Base-by-base conservation (phyloP, 2,888 invertebrate genomes). In the Athripsodes cinereus region DNA sequence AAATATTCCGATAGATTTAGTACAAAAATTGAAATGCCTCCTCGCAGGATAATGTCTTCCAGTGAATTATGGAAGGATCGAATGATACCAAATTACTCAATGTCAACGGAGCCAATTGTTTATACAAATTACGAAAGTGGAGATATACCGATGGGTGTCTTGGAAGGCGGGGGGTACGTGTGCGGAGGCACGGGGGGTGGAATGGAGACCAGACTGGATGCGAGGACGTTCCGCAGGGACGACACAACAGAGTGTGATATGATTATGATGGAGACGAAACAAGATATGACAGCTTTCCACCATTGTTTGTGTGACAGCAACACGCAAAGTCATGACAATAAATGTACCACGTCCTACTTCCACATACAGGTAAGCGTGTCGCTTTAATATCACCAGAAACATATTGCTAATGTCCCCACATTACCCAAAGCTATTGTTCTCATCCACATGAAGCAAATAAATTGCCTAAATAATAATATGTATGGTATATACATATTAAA, bases 61-160 rank as follows among this genome's bases (percentile, higher is more conserved):
- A 78, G 76, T 66, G 78, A 79, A 66, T 76, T 79, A 69, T 74
- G 75, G 59, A 76, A 71, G 65, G 78, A 78, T 63, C 69, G 76
- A 60, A 74, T 68, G 66, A 69, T 74, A 64, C 75, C 75, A 64
- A 71, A 57, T 26, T 64, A 61, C 35, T 56, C 61, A 18, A 52
- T 50, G 22, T 44, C 60, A 18, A 59, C 60, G 44, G 62, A 62
- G 34, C 59, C 62, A 52, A 60, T 58, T 51, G 57, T 57, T 40
- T 53, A 55, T 55, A 46, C 53, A 22, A 58, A 55, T 52, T 65
- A 65, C 71, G 60, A 76, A 73, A 64, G 67, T 74, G 76, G 77
- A 66, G 59, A 69, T 73, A 57, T 58, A 6, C 53, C 61, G 1
- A 55, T 56, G 22, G 61, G 59, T 31, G 57, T 74, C 74, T 55